Evolutionary conservation across 2,888 invertebrate genomes (phyloP).

Genomic region (Synanthedon formicaeformis): DNA sequence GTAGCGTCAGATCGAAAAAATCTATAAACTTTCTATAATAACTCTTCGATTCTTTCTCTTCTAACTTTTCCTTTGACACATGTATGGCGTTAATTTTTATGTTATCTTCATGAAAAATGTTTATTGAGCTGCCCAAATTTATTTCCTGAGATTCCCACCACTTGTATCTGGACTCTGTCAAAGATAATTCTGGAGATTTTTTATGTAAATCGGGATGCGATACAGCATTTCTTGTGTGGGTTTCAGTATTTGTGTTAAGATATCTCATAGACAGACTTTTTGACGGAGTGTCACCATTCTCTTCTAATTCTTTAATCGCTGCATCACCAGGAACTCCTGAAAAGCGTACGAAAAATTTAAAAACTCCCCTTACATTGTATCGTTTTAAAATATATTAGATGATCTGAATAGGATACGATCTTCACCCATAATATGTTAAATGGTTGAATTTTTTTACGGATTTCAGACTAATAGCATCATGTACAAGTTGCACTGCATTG

Average conservation of each 20-base stretch:
- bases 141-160: conserved; percentile 72
- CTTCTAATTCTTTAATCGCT: conserved; percentile 23
- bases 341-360: conserved; percentile 1
- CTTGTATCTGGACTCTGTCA: conserved; percentile 43
- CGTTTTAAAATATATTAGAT: conserved; percentile 1
- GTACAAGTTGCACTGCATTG: too few species aligned
- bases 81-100: conserved; percentile 18
- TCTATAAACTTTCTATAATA: conserved; percentile 43
- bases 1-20: conserved; percentile 74
- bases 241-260: conserved; percentile 29
- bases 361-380: neutral
- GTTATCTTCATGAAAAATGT: conserved; percentile 59
- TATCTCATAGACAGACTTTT: conserved; percentile 56
- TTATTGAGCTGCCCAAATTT: conserved; percentile 72
- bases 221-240: conserved; percentile 46
- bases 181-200: conserved; percentile 26
- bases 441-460: too few species aligned
- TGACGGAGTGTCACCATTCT: conserved; percentile 26
- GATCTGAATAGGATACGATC: too few species aligned
- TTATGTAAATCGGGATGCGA: conserved; percentile 55
- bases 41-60: conserved; percentile 22
- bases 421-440: too few species aligned
- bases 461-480: neutral
- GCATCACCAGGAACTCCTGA: conserved; percentile 29
- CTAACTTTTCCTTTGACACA: conserved; percentile 11